Evolutionary conservation across 2,888 invertebrate species (phyloP).

Genomic region (Athrips mouffetella): DNA sequence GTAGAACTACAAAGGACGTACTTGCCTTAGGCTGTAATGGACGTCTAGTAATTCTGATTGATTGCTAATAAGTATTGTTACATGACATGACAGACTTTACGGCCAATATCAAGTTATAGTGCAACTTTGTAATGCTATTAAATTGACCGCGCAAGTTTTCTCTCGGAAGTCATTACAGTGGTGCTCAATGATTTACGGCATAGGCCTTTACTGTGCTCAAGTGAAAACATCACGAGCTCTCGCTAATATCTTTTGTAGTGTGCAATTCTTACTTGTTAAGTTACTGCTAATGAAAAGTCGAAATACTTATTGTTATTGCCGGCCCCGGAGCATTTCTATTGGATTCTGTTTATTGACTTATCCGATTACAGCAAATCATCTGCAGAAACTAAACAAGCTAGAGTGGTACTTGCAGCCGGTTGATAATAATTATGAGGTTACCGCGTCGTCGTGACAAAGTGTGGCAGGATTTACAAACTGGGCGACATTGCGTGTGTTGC

Average conservation of each 20-base stretch:
- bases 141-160: conserved; percentile 33
- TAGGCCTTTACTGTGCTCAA: conserved; percentile 3
- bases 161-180: conserved; percentile 27
- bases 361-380: conserved; percentile 16
- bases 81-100: conserved; percentile 40
- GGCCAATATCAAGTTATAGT: conserved; percentile 28
- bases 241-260: conserved; percentile 40
- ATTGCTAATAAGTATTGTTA: conserved; percentile 56
- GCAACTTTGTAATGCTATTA: conserved; percentile 26
- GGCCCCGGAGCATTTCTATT: conserved; percentile 43
- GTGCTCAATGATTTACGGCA: conserved; percentile 13
- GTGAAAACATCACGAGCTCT: conserved; percentile 36
- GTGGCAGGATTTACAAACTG: conserved; percentile 13
- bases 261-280: conserved; percentile 47
- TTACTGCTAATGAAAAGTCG: conserved; percentile 68
- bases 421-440: background rate
- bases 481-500: conserved; percentile 36
- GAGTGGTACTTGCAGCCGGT: background rate
- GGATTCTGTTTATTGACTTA: conserved; percentile 41
- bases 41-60: conserved; percentile 43
- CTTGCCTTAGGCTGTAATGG: conserved; percentile 41
- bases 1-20: conserved; percentile 37
- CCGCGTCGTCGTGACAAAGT: conserved; percentile 3
- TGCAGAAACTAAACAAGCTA: background rate
- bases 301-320: conserved; percentile 53